Evolutionary conservation across 2,888 invertebrate species (phyloP).

Genomic region (Chrysolina oricalcia): DNA sequence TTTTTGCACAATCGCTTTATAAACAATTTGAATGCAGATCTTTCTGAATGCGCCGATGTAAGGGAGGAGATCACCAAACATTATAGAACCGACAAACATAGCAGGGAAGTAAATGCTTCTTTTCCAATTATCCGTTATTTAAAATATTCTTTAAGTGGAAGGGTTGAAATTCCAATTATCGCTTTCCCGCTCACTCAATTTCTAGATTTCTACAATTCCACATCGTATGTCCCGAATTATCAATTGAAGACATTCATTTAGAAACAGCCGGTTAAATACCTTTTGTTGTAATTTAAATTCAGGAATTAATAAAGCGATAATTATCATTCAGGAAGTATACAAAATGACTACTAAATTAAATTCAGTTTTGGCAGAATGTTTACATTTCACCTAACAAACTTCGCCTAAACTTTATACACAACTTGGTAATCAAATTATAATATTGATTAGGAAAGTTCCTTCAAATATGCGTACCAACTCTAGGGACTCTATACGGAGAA

Average conservation of each 20-base stretch:
- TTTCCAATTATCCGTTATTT: no score
- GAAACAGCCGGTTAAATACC: not conserved
- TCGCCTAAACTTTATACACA: constrained; percentile 27
- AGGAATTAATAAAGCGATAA: constrained; percentile 21
- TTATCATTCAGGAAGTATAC: constrained; percentile 7
- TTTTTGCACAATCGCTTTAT: no score
- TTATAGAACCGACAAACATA: no score
- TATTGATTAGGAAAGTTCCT: constrained; percentile 37
- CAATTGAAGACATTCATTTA: not conserved
- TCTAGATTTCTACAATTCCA: not conserved
- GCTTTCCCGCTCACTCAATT: not conserved
- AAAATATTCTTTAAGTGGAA: no score
- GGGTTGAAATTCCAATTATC: not conserved
- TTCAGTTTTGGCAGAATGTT: constrained; percentile 32
- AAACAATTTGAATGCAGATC: no score
- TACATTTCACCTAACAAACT: constrained; percentile 37
- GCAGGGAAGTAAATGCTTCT: no score
- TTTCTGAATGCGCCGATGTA: no score
- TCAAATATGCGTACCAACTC: constrained; percentile 28
- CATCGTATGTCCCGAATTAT: not conserved
- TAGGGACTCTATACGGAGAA: constrained; percentile 18
- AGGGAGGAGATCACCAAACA: no score
- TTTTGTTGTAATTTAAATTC: not conserved
- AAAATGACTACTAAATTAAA: constrained; percentile 36
- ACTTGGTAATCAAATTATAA: constrained; percentile 39